Base-by-base conservation (phyloP, 2,113 vertebrate genomes). In the Ceuthmochares aereus region DNA sequence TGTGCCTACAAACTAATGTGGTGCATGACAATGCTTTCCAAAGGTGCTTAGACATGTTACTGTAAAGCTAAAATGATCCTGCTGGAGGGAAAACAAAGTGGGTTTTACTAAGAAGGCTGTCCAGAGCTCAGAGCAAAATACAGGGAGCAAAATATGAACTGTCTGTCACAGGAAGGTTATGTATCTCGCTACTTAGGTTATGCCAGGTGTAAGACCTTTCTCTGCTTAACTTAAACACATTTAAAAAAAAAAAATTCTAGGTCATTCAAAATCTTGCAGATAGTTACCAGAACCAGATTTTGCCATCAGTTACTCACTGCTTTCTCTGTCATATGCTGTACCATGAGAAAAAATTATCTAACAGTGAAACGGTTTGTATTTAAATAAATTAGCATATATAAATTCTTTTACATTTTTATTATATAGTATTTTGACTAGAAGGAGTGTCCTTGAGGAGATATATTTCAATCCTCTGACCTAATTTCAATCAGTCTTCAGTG, bases 1-100 rank as follows among this genome's bases (percentile, higher is more conserved):
- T 37, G 19, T 43, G 54, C 47, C 25, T 34, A 42, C 0, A 2
- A 73, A 19, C 59, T 68, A 45, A 10, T 4, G 0, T 23, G 3
- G 30, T 66, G 9, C 25, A 73, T 55, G 37, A 14, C 19, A 26
- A 23, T 22, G 17, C 45, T 89, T 78, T 66, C 59, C 67, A 84
- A 36, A 66, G 21, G 30, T 34, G 32, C 14, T 47, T 32, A 55
- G 30, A 17, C 4, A 4, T 36, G 12, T 42, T 60, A 49, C 6
- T 59, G n/a, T 49, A 84, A 55, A 55, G 16, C 26, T 84, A 79
- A 62, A 79, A 79, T 56, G 55, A 30, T 79, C 47, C 22, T 51
- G 40, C 42, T 73, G 40, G 27, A 27, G 11, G 62, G 10, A 12
- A 14, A 32, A 27, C 21, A 54, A 43, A 14, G 22, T 81, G 47